phyloP scores from a whole-genome alignment of 2,888 invertebrate species.

The Calliopum simillimum region DNA sequence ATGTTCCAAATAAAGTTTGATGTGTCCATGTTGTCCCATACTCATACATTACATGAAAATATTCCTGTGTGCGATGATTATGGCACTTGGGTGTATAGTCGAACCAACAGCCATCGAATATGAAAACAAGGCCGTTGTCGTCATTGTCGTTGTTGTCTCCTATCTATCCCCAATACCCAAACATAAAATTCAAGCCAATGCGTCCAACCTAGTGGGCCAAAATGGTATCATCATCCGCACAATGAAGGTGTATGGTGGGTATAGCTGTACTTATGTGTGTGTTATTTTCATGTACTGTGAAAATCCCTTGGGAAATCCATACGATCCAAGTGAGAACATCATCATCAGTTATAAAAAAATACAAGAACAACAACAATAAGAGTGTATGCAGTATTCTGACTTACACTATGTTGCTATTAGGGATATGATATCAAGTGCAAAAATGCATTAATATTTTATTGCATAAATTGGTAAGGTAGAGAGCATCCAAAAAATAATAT shows the following conservation, averaged over 20 bases:
- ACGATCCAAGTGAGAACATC: conserved; percentile 64
- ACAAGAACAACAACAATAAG: conserved; percentile 43
- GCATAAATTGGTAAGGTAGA: too few relatives aligned
- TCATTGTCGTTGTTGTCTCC: background rate
- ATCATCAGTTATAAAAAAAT: conserved; percentile 59
- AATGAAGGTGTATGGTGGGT: background rate
- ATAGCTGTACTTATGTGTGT: conserved; percentile 51
- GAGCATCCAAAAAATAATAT: too few relatives aligned
- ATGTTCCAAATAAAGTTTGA: conserved; percentile 63
- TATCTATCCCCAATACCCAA: background rate
- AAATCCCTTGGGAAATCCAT: conserved; percentile 62
- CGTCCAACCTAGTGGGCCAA: conserved; percentile 16
- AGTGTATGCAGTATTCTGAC: conserved; percentile 37
- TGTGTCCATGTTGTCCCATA: conserved; percentile 64
- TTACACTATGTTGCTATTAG: too few relatives aligned
- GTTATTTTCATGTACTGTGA: conserved; percentile 44
- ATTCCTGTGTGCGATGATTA: conserved; percentile 66
- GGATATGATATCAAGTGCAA: too few relatives aligned
- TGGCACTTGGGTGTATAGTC: conserved; percentile 67
- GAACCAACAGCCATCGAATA: background rate
- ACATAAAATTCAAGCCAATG: background rate
- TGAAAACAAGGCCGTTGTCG: background rate
- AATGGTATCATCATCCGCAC: background rate
- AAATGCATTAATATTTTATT: too few relatives aligned
- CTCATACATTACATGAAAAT: conserved; percentile 57